Conservation (phyloP, 2,113 vertebrate species). For the Lutjanus erythropterus region DNA sequence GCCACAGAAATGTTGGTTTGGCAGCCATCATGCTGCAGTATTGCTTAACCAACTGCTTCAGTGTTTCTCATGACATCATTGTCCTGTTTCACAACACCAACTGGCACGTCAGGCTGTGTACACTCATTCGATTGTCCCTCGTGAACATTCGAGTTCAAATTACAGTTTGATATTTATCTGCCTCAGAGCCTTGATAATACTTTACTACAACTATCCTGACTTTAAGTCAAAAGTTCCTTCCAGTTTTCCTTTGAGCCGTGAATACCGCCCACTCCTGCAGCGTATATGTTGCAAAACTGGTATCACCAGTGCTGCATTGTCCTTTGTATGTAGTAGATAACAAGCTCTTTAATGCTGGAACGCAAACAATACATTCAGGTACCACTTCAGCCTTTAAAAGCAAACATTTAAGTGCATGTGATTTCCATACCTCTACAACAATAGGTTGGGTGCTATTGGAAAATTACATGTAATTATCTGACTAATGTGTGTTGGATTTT, state of each 20-base stretch:
- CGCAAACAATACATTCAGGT: neutral
- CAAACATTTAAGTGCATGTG: neutral
- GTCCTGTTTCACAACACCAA: conserved; percentile 13
- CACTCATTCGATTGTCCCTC: neutral
- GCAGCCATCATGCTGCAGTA: neutral
- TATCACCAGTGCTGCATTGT: neutral
- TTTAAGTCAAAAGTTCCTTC: neutral
- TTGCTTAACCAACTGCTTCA: neutral
- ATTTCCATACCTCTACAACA: neutral
- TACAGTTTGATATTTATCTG: neutral
- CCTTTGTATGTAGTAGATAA: neutral
- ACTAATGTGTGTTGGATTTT: no score
- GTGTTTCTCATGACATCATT: conserved; percentile 37
- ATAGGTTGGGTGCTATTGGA: neutral
- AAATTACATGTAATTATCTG: neutral
- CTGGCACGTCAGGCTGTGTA: neutral
- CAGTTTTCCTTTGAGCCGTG: neutral
- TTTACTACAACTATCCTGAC: neutral
- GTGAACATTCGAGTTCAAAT: neutral
- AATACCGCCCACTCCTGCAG: neutral
- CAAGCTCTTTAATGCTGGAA: neutral
- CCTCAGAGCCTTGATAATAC: neutral
- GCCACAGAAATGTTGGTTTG: neutral
- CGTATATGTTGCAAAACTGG: conserved; percentile 1
- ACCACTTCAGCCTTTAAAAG: neutral